These are phyloP conservation scores for Ptychodera flava DNA, from an alignment of 35 echinoderm and acorn worm species.

Conservation along the genomic window DNA sequence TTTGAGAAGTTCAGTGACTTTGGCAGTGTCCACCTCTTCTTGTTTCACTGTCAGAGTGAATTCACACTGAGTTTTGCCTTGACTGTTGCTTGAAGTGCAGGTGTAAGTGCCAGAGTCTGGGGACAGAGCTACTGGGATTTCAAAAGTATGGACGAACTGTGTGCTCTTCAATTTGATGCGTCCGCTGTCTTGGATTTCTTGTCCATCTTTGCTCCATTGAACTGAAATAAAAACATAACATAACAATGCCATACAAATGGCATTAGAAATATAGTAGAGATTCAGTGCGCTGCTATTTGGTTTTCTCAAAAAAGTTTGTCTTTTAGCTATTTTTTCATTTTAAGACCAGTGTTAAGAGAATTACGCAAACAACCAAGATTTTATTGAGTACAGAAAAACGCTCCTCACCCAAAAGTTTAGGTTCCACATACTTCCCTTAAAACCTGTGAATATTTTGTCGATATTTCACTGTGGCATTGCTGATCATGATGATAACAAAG, in stretches of 20 bases:
- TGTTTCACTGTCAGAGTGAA: conserved; percentile 55
- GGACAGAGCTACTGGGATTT: conserved; percentile 44
- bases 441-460: no score
- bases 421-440: no score
- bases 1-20: neutral
- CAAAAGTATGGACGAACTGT: conserved; percentile 81
- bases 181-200: conserved; percentile 52
- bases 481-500: no score
- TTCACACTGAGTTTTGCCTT: conserved; percentile 61
- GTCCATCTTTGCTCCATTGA: conserved; percentile 63
- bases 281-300: neutral
- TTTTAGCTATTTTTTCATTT: no score
- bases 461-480: no score
- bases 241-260: neutral
- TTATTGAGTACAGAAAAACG: no score
- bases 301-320: no score
- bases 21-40: conserved; percentile 1
- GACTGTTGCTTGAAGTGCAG: conserved; percentile 67
- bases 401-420: no score
- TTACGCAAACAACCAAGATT: no score
- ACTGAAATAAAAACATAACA: conserved; percentile 47
- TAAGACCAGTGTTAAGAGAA: no score
- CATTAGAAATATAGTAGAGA: neutral
- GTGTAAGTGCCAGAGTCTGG: conserved; percentile 68
- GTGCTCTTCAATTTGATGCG: conserved; percentile 52